These are phyloP conservation scores for Hydrotaea cyrtoneurina DNA, from an alignment of 2,888 invertebrate species.

Conservation along the genomic window DNA sequence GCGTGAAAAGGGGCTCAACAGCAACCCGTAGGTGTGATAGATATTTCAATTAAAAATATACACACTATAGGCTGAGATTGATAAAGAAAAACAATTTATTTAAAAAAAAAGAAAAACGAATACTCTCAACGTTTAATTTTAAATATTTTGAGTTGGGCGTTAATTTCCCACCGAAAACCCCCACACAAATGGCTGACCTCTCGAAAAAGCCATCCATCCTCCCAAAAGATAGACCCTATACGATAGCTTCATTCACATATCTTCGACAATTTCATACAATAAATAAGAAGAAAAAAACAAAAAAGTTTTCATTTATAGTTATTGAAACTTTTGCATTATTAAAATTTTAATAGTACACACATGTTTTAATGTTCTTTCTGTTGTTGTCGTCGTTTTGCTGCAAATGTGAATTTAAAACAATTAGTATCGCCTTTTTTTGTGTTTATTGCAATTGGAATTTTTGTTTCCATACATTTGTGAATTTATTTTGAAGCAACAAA, in stretches of 20 bases:
- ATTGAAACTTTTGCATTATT: neutral
- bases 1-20: neutral
- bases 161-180: no score
- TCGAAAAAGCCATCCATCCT: no score
- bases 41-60: neutral
- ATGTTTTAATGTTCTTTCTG: neutral
- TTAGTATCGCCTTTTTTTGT: neutral
- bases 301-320: neutral
- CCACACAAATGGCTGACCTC: no score
- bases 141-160: no score
- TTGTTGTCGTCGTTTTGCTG: neutral
- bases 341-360: neutral
- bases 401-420: neutral
- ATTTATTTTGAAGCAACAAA: no score
- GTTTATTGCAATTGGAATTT: neutral
- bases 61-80: no score
- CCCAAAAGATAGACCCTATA: neutral
- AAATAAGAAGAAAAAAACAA: neutral
- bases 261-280: constrained; percentile 1
- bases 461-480: no score
- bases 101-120: neutral
- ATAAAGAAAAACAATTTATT: neutral
- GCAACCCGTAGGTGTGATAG: neutral
- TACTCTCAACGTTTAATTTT: no score
- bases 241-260: no score